Percentiles rank a stretch among this genome's conserved stretches.
phyloP scores from a whole-genome alignment of 2,888 invertebrate genomes.

The Laspeyria flexula region DNA sequence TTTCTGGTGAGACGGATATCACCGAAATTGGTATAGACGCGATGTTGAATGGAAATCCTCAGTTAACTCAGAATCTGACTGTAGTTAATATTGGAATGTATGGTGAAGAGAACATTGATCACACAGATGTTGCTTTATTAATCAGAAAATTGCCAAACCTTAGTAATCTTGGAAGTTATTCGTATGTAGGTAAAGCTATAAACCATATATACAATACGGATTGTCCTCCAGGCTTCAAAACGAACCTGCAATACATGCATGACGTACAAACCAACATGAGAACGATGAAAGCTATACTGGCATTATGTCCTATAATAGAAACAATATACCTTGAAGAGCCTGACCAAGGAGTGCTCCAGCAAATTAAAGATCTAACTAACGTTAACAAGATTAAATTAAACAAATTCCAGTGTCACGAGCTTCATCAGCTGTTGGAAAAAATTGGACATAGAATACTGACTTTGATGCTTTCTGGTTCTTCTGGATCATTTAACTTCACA shows the following conservation, averaged over 20 bases:
- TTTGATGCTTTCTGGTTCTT: conserved; percentile 86
- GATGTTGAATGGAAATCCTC: conserved; percentile 83
- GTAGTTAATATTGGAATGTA: conserved; percentile 89
- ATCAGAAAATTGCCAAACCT: conserved; percentile 88
- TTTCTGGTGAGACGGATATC: conserved; percentile 90
- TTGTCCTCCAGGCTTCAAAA: conserved; percentile 82
- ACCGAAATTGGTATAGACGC: conserved; percentile 88
- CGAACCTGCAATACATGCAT: conserved; percentile 89
- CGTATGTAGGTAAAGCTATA: conserved; percentile 88
- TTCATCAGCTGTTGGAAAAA: conserved; percentile 84
- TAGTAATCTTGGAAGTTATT: conserved; percentile 88
- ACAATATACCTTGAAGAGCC: conserved; percentile 89
- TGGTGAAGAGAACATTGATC: conserved; percentile 89
- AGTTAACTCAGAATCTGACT: conserved; percentile 83
- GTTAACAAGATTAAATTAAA: conserved; percentile 87
- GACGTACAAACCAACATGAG: conserved; percentile 87
- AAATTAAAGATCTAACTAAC: conserved; percentile 77
- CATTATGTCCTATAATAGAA: conserved; percentile 87
- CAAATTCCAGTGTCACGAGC: conserved; percentile 87
- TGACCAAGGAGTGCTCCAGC: conserved; percentile 81
- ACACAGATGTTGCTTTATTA: conserved; percentile 87
- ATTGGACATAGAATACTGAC: conserved; percentile 84
- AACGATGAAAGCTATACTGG: conserved; percentile 86
- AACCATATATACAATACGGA: conserved; percentile 84
- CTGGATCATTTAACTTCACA: conserved; percentile 86